A percentile compares a stretch with the other conserved stretches of the same genome.
Evolutionary conservation across 2,797 vertebrate genomes (phyloP).

Genomic region (Sebastes oblongus): DNA sequence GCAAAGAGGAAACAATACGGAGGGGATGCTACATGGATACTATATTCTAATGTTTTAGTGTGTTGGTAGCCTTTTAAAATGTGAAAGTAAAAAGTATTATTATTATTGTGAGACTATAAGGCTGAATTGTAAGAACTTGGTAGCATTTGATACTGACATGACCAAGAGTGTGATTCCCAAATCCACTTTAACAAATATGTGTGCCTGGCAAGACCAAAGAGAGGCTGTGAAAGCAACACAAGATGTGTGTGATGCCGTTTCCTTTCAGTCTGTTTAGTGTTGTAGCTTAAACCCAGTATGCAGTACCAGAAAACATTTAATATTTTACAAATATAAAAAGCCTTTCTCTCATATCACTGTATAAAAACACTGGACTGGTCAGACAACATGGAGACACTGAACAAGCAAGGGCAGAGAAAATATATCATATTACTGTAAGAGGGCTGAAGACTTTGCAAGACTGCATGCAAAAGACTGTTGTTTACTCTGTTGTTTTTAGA

Average conservation of each 20-base stretch:
- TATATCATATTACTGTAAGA: not conserved
- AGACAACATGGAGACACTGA: not conserved
- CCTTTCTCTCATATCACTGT: not conserved
- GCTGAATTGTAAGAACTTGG: not conserved
- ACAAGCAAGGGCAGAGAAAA: not conserved
- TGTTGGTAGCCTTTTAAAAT: not conserved
- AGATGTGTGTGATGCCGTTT: not conserved
- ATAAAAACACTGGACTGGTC: not conserved
- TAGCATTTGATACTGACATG: not conserved
- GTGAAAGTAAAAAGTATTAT: not conserved
- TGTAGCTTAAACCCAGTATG: not conserved
- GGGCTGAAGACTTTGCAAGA: not conserved
- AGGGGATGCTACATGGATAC: not conserved
- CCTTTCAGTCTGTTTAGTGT: not conserved
- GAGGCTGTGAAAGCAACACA: not conserved
- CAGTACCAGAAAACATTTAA: not conserved
- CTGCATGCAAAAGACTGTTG: not conserved
- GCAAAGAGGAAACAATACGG: not conserved
- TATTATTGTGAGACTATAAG: not conserved
- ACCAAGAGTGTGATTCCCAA: not conserved
- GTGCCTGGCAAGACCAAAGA: not conserved
- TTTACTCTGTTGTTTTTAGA: not conserved
- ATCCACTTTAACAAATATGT: conserved; percentile 2
- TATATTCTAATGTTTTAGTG: not conserved
- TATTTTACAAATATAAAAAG: not conserved